Evolutionary conservation across 2,888 invertebrate genomes (phyloP), one percentile per base, ranked within the genome.

Genomic region (Noctuana brunneofusca): DNA sequence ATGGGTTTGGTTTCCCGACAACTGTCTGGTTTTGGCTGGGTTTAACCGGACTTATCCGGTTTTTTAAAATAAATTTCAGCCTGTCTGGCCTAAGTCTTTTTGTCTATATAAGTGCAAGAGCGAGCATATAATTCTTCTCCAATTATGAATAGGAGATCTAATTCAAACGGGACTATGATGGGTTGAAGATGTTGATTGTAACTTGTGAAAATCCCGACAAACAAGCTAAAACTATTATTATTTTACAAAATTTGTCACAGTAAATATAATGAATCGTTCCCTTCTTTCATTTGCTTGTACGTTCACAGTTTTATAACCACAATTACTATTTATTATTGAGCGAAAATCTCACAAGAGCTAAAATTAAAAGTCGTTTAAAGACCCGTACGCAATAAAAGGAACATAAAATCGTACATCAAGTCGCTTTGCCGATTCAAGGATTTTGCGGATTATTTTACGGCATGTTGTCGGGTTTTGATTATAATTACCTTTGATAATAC

Each of bases 231-330:
- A 71, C 60, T 69, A 49, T 59, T 41, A 50, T 22, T 48, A 52
- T 66, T 66, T 66, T 65, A 50, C 72, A 71, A 74, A 72, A 75
- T 74, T 73, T 73, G 73, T 70, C 68, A 77, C 71, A 73, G 70
- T 72, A 77, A 75, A 80, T 79, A 76, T 73, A 72, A 72, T 64
- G 72, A 70, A 73, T 68, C 70, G 72, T 57, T 67, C 57, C 67
- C 64, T 69, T 72, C 72, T 75, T 74, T 73, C 74, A 78, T 78
- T 75, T 78, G 72, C 74, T 58, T 70, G 68, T 66, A 65, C 71
- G 48, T 68, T 62, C 24, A 32, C n/a, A 35, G 50, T 30, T 58
- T 49, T 58, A 50, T 50, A 11, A 4, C 58, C 49, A 41, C 49
- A 58, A 58, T 58, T 38, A 58, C 50, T 58, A 38, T 50, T 57